Conservation (phyloP, 2,888 invertebrate genomes). For the Drosophila falleni region DNA sequence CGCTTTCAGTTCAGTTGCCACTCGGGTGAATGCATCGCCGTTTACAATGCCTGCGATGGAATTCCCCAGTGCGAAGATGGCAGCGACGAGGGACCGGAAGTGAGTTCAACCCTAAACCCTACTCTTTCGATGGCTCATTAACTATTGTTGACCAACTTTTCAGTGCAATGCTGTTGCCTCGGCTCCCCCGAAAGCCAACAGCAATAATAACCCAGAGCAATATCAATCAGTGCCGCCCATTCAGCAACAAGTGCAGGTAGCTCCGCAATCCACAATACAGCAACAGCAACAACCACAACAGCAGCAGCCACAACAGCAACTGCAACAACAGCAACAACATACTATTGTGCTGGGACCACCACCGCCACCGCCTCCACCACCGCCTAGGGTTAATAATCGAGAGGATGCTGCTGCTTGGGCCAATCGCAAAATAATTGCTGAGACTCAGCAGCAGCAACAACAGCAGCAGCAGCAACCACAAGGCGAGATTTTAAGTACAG, state of each 20-base stretch:
- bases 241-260: slow-evolving; percentile 62
- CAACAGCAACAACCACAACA: slow-evolving; percentile 43
- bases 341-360: slow-evolving; percentile 65
- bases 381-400: slow-evolving; percentile 80
- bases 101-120: slow-evolving; percentile 80
- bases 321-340: slow-evolving; percentile 58
- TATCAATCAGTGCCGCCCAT: slow-evolving; percentile 63
- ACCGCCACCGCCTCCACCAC: slow-evolving; percentile 69
- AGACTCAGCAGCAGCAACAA: slow-evolving; percentile 62
- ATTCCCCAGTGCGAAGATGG: slow-evolving; percentile 96
- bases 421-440: slow-evolving; percentile 80
- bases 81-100: slow-evolving; percentile 95
- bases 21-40: slow-evolving; percentile 95
- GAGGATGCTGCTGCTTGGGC: slow-evolving; percentile 84
- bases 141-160: slow-evolving; percentile 35
- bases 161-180: slow-evolving; percentile 79
- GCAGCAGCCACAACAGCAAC: slow-evolving; percentile 59
- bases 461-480: slow-evolving; percentile 47
- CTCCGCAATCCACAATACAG: slow-evolving; percentile 54
- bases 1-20: slow-evolving; percentile 95
- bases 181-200: slow-evolving; percentile 45
- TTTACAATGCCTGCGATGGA: slow-evolving; percentile 98
- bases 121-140: background rate
- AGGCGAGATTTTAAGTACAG: slow-evolving; percentile 54
- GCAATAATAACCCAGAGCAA: slow-evolving; percentile 59